Conservation (phyloP, 2,797 vertebrate genomes). For the Gambusia yucatana region DNA sequence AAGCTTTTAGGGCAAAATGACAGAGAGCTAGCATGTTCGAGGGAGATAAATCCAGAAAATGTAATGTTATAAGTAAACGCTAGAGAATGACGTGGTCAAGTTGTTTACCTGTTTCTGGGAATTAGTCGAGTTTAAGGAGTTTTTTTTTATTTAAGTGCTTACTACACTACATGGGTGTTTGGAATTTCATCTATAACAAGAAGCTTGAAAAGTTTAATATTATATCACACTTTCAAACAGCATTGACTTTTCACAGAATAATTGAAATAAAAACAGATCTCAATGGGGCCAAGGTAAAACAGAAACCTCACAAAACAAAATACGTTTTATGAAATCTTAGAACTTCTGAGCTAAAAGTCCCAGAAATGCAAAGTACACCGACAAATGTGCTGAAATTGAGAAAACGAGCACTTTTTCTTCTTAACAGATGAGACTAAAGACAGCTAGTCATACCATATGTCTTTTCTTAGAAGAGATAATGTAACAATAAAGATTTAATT, state of each 20-base stretch:
- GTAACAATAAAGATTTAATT: background rate
- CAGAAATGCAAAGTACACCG: background rate
- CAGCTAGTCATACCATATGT: background rate
- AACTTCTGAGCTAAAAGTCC: background rate
- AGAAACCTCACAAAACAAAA: background rate
- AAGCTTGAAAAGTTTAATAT: background rate
- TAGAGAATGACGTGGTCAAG: background rate
- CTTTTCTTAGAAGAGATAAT: background rate
- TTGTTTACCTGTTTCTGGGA: slow-evolving; percentile 4
- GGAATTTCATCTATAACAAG: background rate
- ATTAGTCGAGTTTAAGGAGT: background rate
- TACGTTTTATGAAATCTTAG: background rate
- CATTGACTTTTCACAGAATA: background rate
- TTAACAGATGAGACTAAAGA: background rate
- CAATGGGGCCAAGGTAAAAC: background rate
- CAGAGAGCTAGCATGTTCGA: background rate
- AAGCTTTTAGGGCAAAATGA: slow-evolving; percentile 3
- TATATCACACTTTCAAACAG: background rate
- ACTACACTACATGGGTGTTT: background rate
- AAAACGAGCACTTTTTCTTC: background rate
- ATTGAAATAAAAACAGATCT: background rate
- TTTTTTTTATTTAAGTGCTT: background rate
- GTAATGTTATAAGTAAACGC: background rate
- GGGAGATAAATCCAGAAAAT: slow-evolving; percentile 12
- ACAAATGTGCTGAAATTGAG: background rate